These are phyloP conservation scores for Enteromius paludinosus DNA, from an alignment of 2,797 vertebrate genomes.

Conservation along the genomic window DNA sequence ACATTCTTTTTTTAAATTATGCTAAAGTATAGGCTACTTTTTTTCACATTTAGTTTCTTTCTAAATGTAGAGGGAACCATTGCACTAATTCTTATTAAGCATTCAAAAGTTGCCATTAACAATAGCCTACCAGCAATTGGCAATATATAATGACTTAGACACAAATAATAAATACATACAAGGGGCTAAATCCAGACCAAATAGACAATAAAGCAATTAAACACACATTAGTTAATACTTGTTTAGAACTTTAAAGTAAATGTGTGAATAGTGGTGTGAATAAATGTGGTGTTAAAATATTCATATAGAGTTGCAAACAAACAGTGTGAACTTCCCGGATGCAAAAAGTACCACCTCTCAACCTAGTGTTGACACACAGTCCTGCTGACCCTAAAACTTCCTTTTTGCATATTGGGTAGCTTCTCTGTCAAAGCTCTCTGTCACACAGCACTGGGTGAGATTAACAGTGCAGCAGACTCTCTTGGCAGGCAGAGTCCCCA, in stretches of 20 bases:
- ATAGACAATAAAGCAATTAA: neutral
- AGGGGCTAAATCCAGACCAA: neutral
- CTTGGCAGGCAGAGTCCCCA: neutral
- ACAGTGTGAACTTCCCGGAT: slow-evolving; percentile 34
- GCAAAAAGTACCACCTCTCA: neutral
- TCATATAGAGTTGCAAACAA: neutral
- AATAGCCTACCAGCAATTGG: neutral
- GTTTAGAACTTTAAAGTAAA: neutral
- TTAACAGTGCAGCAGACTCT: neutral
- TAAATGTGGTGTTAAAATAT: neutral
- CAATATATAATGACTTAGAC: neutral
- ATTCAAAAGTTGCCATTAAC: neutral
- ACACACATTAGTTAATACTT: neutral
- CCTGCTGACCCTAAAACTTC: neutral
- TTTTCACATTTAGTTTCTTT: neutral
- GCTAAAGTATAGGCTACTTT: neutral
- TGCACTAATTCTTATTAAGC: neutral
- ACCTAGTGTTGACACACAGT: slow-evolving; percentile 20
- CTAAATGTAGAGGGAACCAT: neutral
- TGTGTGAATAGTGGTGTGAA: neutral
- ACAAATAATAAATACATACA: neutral
- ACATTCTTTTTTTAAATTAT: neutral
- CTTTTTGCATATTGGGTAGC: neutral
- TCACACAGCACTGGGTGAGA: neutral
- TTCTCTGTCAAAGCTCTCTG: slow-evolving; percentile 4